Percentiles rank a stretch among this genome's conserved stretches.
These are phyloP conservation scores for Sturmia bella DNA, from an alignment of 2,888 invertebrate species.

Conservation along the genomic window DNA sequence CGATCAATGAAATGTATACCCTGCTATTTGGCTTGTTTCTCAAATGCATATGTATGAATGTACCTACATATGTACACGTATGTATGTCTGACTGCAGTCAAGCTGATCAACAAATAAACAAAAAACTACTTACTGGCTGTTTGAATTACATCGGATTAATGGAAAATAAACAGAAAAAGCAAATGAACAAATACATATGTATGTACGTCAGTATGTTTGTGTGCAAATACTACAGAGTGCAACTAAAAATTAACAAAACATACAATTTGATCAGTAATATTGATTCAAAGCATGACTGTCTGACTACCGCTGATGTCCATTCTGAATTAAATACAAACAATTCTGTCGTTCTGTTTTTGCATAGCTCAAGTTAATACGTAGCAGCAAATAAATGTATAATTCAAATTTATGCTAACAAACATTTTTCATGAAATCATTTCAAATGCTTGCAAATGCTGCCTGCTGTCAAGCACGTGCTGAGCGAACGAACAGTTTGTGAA, in stretches of 20 bases:
- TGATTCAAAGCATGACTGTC: slow-evolving; percentile 36
- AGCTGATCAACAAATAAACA: slow-evolving; percentile 35
- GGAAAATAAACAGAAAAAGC: slow-evolving; percentile 33
- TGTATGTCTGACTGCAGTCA: slow-evolving; percentile 12
- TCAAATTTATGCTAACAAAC: slow-evolving; percentile 6
- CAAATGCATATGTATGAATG: neutral
- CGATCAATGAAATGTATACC: slow-evolving; percentile 12
- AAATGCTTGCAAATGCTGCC: slow-evolving; percentile 30
- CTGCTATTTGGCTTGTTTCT: neutral
- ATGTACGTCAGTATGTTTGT: neutral
- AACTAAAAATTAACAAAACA: neutral
- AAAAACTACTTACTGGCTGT: slow-evolving; percentile 9
- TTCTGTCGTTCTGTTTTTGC: slow-evolving; percentile 19
- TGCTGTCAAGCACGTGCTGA: slow-evolving; percentile 58
- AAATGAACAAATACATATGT: slow-evolving; percentile 4
- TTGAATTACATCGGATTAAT: slow-evolving; percentile 32
- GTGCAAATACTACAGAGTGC: neutral
- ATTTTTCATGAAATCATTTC: slow-evolving; percentile 18
- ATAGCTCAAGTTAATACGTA: slow-evolving; percentile 26
- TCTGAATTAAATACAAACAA: slow-evolving; percentile 25
- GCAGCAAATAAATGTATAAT: neutral
- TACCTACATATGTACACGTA: too few relatives aligned
- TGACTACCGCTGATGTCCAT: slow-evolving; percentile 25
- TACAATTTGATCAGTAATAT: slow-evolving; percentile 45
- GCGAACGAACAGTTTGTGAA: slow-evolving; percentile 36